Evolutionary conservation across 2,113 vertebrate genomes (phyloP), one percentile per base, ranked within the genome.

Genomic region (Dendropsophus ebraccatus): DNA sequence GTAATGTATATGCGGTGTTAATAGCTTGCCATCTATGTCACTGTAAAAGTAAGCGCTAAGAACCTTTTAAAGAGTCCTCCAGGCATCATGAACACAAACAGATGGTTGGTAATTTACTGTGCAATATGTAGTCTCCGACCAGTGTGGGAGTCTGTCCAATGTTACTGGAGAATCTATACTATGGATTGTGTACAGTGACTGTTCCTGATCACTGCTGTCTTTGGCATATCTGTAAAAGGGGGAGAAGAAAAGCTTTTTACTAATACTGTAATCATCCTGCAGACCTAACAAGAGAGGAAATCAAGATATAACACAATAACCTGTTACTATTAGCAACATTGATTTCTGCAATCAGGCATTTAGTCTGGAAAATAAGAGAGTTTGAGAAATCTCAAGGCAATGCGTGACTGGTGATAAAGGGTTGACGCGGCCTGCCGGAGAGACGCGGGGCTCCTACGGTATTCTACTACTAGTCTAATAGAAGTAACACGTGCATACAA

Each of bases 241-340:
- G 11, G 37, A 35, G 88, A 90, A 91, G 93, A 93, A 91, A 92
- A 92, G 93, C 92, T 92, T 91, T 70, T 91, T 88, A 80, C 93
- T 95, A 93, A 94, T 92, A 92, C 93, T 92, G 92, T 93, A 92
- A 93, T 94, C 94, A 92, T 91, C 93, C 91, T 91, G 91, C 92
- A 93, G 90, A 91, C 92, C 93, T 94, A 93, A 93, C 93, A 92
- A 93, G 93, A 92, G 93, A 94, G 95, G 94, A 94, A 94, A 95
- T 94, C 93, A 91, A 91, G 92, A 94, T 93, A 92, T 93, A 94
- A 93, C 95, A 94, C 56, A 94, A 95, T 94, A 93, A 94, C 92
- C 92, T 92, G 94, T 95, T 94, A 95, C 95, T 94, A 95, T 95
- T 93, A 93, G 94, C 94, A 95, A 95, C 94, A 95, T 95, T 94